phyloP scores from a whole-genome alignment of 2,797 vertebrate genomes.

The Decapterus maruadsi region DNA sequence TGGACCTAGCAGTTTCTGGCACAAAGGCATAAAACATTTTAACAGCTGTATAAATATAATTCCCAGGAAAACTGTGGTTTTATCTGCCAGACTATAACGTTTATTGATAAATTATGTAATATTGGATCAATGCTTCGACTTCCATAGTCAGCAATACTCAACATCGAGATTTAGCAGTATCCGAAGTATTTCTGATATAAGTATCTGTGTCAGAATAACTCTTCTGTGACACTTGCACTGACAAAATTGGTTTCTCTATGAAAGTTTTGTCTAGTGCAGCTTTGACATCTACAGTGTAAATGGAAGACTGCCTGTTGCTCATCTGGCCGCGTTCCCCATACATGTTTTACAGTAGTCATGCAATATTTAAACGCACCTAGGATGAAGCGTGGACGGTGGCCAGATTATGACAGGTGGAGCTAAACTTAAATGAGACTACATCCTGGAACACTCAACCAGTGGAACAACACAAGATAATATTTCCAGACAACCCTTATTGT shows the following conservation, averaged over 20 bases:
- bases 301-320: neutral
- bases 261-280: neutral
- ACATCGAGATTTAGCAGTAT: no score
- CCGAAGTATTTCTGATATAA: no score
- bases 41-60: no score
- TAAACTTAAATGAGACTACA: conserved; percentile 21
- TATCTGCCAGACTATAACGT: no score
- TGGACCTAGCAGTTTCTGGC: no score
- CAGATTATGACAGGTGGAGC: conserved; percentile 35
- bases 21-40: no score
- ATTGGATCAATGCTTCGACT: no score
- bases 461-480: conserved; percentile 26
- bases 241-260: neutral
- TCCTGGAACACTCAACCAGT: conserved; percentile 43
- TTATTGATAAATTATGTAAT: no score
- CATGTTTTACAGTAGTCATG: conserved; percentile 36
- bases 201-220: no score
- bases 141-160: no score
- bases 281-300: neutral
- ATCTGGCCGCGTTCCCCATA: conserved; percentile 22
- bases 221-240: neutral
- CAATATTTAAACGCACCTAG: conserved; percentile 36
- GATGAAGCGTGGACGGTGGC: conserved; percentile 5
- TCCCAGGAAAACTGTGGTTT: no score
- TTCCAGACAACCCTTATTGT: conserved; percentile 26